Percentiles rank a stretch among this genome's conserved stretches.
These are phyloP conservation scores for Pteronura brasiliensis DNA, from an alignment of 2,113 vertebrate species.

Conservation along the genomic window DNA sequence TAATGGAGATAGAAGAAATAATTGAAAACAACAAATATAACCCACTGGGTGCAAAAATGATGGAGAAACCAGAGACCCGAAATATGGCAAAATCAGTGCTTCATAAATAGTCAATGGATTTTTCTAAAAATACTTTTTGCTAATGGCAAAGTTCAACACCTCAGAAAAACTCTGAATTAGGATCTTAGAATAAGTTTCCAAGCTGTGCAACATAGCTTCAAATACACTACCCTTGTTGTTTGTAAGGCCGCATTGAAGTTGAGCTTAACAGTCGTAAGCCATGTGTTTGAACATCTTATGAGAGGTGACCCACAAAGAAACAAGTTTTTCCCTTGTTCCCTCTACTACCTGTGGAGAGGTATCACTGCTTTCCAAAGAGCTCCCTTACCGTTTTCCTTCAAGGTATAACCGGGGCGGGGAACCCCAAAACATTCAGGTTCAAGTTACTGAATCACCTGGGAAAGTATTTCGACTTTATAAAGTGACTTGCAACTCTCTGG, in stretches of 20 bases:
- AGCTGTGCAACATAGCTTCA: conserved; percentile 74
- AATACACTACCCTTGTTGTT: conserved; percentile 82
- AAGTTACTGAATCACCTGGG: conserved; percentile 57
- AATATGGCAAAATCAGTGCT: conserved; percentile 78
- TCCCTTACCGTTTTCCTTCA: conserved; percentile 55
- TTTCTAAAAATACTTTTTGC: conserved; percentile 83
- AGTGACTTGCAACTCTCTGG: conserved; percentile 59
- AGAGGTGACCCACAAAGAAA: conserved; percentile 91
- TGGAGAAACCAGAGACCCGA: conserved; percentile 77
- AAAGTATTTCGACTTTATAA: conserved; percentile 70
- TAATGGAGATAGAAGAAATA: conserved; percentile 62
- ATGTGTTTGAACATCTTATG: conserved; percentile 82
- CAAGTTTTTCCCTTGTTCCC: conserved; percentile 66
- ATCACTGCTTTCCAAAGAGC: conserved; percentile 63
- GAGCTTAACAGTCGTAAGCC: conserved; percentile 94
- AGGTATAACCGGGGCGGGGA: conserved; percentile 23
- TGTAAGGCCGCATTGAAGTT: conserved; percentile 86
- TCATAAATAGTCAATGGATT: conserved; percentile 79
- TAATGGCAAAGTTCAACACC: conserved; percentile 86
- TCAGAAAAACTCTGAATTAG: conserved; percentile 79
- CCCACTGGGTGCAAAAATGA: conserved; percentile 53
- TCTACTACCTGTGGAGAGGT: conserved; percentile 69
- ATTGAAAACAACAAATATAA: conserved; percentile 50
- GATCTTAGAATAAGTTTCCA: conserved; percentile 80
- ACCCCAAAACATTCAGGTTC: conserved; percentile 5